Base-by-base conservation (phyloP, 2,888 invertebrate genomes). In the Agrilus cyanescens region DNA sequence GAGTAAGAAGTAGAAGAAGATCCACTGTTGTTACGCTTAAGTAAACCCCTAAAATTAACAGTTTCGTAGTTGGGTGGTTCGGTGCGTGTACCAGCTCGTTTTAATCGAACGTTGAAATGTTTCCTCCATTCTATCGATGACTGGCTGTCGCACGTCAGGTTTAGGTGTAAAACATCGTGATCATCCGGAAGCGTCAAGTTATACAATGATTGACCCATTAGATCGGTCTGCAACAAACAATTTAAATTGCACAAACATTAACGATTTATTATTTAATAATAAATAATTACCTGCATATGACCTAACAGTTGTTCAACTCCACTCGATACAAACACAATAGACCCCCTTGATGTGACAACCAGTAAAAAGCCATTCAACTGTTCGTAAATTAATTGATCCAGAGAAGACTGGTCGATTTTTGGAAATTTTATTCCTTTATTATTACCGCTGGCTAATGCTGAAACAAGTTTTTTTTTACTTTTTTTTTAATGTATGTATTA, bases 221-320 rank as follows among this genome's bases (percentile, higher is more conserved):
- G 71, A 62, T 93, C 90, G 56, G 84, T 78, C 82, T 90, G 74
- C 15, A 72, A 70, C 29, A 35, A 37, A 37, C 31, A 12, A 35
- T 25, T 25, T 25, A n/a, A n/a, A n/a, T n/a, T n/a, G n/a, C n/a
- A n/a, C n/a, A n/a, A n/a, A n/a, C n/a, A n/a, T n/a, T n/a, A n/a
- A n/a, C n/a, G n/a, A n/a, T n/a, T n/a, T n/a, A n/a, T n/a, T n/a
- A n/a, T n/a, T 3, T 15, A 12, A n/a, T 30, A 37, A 20, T 2
- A 25, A 10, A 40, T 41, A 38, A 37, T 68, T 67, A 85, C 84
- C 76, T 84, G 82, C 55, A 84, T 79, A 66, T 91, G 85, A 44
- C 93, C 93, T 52, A 94, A 71, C 55, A 86, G 77, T 55, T 82
- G 80, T 63, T 89, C 88, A 20, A 93, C 77, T 53, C 84, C 85